These are phyloP conservation scores for Danaus melanippus DNA, from an alignment of 1,140 invertebrate genomes.

Conservation along the genomic window DNA sequence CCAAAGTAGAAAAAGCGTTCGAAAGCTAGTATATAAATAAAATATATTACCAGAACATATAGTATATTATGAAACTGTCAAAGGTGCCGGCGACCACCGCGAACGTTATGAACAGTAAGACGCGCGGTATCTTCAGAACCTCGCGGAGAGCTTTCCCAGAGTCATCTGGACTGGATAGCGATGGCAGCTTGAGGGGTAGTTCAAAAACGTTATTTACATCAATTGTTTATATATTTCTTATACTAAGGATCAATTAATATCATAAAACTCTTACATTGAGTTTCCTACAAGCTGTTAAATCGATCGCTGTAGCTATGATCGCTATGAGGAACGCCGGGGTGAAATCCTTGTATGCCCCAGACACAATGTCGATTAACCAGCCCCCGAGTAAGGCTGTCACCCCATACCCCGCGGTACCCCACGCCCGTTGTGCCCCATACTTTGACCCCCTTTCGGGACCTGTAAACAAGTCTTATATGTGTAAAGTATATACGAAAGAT, in stretches of 20 bases:
- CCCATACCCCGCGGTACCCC: slow-evolving; percentile 83
- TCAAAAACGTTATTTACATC: no score
- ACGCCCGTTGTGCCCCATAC: slow-evolving; percentile 84
- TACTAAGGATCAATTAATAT: no score
- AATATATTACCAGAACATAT: slow-evolving; percentile 80
- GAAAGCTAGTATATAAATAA: no score
- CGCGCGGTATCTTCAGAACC: slow-evolving; percentile 74
- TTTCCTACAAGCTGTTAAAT: slow-evolving; percentile 76
- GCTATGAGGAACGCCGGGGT: slow-evolving; percentile 80
- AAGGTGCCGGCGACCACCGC: slow-evolving; percentile 80
- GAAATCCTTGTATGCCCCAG: slow-evolving; percentile 74
- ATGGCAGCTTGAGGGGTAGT: slow-evolving; percentile 73
- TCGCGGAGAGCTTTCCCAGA: slow-evolving; percentile 72
- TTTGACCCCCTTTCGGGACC: slow-evolving; percentile 75
- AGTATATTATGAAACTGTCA: slow-evolving; percentile 85
- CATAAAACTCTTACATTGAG: slow-evolving; percentile 70
- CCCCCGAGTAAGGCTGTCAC: slow-evolving; percentile 78
- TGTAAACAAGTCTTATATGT: slow-evolving; percentile 20
- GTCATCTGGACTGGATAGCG: slow-evolving; percentile 75
- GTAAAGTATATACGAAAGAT: no score
- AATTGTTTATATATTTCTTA: no score
- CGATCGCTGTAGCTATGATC: slow-evolving; percentile 74
- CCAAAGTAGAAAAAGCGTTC: no score
- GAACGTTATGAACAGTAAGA: slow-evolving; percentile 58
- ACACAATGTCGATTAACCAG: slow-evolving; percentile 75